phyloP scores from a whole-genome alignment of 2,113 vertebrate genomes.

The Himantopus leucocephalus region DNA sequence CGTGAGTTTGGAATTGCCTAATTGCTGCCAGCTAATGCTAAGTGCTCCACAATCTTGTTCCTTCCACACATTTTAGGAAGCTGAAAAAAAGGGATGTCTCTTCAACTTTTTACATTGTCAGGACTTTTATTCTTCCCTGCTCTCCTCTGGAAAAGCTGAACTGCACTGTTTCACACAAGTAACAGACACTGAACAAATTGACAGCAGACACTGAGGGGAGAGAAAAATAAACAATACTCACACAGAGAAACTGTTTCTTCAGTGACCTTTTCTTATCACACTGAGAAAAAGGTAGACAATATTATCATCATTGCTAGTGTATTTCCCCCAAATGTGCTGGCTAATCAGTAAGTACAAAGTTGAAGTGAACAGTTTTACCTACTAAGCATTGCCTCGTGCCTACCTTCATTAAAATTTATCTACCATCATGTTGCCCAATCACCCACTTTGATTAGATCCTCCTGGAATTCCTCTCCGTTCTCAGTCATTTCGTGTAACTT shows the following conservation, averaged over 20 bases:
- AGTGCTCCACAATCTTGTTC: neutral
- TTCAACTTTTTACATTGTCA: neutral
- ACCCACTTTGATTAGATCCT: constrained; percentile 72
- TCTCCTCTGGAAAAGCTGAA: neutral
- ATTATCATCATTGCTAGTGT: neutral
- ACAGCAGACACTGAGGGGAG: neutral
- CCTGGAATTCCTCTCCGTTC: constrained; percentile 64
- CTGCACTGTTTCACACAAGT: neutral
- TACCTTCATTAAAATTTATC: constrained; percentile 73
- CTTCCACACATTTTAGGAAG: neutral
- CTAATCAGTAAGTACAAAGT: constrained; percentile 34
- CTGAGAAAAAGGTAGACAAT: neutral
- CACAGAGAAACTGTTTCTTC: neutral
- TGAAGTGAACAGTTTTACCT: constrained; percentile 46
- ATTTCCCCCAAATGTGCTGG: neutral
- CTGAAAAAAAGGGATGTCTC: neutral
- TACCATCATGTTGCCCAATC: constrained; percentile 30
- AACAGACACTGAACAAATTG: neutral
- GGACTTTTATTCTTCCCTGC: neutral
- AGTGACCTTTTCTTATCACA: neutral
- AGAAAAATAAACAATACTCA: neutral
- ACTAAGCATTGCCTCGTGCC: constrained; percentile 16
- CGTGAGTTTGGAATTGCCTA: neutral
- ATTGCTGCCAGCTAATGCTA: neutral
- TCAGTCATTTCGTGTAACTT: constrained; percentile 53